phyloP scores from a whole-genome alignment of 2,797 vertebrate species.

The Notolepis coatsorum region DNA sequence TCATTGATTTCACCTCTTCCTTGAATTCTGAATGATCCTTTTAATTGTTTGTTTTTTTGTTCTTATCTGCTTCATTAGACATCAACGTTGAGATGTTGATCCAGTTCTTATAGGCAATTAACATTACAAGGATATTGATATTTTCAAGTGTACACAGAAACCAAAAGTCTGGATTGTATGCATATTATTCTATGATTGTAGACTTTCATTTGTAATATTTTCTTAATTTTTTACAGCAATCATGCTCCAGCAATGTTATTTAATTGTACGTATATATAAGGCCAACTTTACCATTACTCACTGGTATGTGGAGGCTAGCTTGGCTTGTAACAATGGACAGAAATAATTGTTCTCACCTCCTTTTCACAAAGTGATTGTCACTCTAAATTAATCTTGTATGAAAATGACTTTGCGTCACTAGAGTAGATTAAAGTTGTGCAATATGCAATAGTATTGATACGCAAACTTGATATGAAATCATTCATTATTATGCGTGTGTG shows the following conservation, averaged over 20 bases:
- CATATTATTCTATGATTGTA: conserved; percentile 5
- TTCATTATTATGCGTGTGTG: conserved; percentile 16
- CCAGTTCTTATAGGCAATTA: neutral
- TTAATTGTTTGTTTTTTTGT: conserved; percentile 1
- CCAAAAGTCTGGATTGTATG: conserved; percentile 25
- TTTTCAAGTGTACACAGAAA: conserved; percentile 26
- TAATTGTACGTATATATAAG: neutral
- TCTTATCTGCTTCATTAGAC: neutral
- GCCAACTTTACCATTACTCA: neutral
- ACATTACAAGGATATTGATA: neutral
- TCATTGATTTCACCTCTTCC: neutral
- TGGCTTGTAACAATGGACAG: neutral
- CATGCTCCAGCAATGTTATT: conserved; percentile 25
- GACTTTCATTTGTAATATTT: neutral
- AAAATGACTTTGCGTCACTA: conserved; percentile 23
- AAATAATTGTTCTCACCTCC: neutral
- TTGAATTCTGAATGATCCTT: neutral
- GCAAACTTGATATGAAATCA: conserved; percentile 7
- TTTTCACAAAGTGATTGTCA: conserved; percentile 14
- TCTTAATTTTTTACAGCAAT: conserved; percentile 26
- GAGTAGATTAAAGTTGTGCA: conserved; percentile 43
- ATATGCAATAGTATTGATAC: conserved; percentile 53
- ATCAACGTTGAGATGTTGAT: conserved; percentile 3
- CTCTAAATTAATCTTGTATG: conserved; percentile 37
- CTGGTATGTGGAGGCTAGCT: neutral